Percentiles rank a stretch among this genome's conserved stretches.
Evolutionary conservation across 2,113 vertebrate genomes (phyloP).

Genomic region (Aleadryas rufinucha): DNA sequence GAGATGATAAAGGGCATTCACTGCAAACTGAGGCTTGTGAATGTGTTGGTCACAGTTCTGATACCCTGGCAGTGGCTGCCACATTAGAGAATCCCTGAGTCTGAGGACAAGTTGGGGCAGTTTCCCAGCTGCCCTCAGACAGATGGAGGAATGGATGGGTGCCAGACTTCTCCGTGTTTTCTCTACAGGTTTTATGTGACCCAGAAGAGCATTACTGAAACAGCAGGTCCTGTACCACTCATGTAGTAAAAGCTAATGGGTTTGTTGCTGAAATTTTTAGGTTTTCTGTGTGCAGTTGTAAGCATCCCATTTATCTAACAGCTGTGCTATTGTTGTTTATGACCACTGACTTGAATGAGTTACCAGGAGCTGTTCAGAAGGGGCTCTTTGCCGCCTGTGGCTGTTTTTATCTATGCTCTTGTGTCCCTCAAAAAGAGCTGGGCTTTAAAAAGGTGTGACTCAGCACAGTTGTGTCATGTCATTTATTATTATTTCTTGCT

Average conservation of each 20-base stretch:
- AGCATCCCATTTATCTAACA: constrained; percentile 42
- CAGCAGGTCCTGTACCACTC: constrained; percentile 33
- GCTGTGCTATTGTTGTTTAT: constrained; percentile 53
- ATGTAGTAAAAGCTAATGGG: constrained; percentile 36
- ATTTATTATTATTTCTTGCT: constrained; percentile 17
- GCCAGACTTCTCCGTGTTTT: constrained; percentile 2
- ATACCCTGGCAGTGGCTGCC: neutral
- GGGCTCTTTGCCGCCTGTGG: neutral
- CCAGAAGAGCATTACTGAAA: constrained; percentile 33
- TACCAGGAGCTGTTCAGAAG: constrained; percentile 33
- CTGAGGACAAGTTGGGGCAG: neutral
- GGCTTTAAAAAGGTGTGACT: constrained; percentile 51
- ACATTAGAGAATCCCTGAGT: neutral
- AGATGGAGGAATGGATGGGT: constrained; percentile 32
- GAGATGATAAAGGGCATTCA: neutral
- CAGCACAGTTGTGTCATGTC: neutral
- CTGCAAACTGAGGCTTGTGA: neutral
- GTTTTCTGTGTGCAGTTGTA: constrained; percentile 41
- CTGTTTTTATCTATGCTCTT: neutral
- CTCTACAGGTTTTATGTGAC: constrained; percentile 33
- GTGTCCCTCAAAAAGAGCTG: constrained; percentile 18
- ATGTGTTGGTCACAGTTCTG: neutral
- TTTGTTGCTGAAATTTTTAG: constrained; percentile 36
- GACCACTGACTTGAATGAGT: constrained; percentile 38
- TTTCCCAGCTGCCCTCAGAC: constrained; percentile 30